Evolutionary conservation across 2,888 invertebrate genomes (phyloP).

Genomic region (Phaedon cochleariae): DNA sequence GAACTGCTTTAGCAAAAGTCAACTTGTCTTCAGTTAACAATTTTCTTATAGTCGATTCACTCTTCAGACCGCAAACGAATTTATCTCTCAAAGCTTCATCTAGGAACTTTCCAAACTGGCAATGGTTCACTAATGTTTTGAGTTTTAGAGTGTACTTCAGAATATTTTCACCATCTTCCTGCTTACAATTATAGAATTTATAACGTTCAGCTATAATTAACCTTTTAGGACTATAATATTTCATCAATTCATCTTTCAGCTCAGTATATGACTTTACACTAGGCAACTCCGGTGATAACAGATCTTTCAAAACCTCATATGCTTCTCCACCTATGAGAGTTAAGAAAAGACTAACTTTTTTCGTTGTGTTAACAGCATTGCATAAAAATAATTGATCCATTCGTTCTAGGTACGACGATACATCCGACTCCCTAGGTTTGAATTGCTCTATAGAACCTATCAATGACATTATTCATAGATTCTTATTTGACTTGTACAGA

Average conservation of each 20-base stretch:
- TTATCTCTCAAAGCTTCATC: slow-evolving; percentile 35
- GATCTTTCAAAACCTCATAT: slow-evolving; percentile 14
- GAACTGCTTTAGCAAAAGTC: slow-evolving; percentile 13
- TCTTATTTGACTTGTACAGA: not conserved
- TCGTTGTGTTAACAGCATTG: too few species aligned
- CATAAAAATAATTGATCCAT: slow-evolving; percentile 39
- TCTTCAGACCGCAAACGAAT: slow-evolving; percentile 41
- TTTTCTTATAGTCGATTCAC: slow-evolving; percentile 35
- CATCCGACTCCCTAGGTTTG: slow-evolving; percentile 25
- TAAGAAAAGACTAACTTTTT: not conserved
- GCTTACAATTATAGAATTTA: slow-evolving; percentile 3
- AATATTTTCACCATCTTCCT: slow-evolving; percentile 2
- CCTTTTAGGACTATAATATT: slow-evolving; percentile 8
- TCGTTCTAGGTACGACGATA: slow-evolving; percentile 37
- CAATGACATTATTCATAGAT: not conserved
- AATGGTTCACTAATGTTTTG: not conserved
- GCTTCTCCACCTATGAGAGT: slow-evolving; percentile 8
- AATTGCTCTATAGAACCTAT: slow-evolving; percentile 36
- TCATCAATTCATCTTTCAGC: not conserved
- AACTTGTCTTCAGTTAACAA: slow-evolving; percentile 33
- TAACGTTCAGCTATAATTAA: not conserved
- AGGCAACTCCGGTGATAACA: slow-evolving; percentile 14
- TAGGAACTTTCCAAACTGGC: slow-evolving; percentile 32
- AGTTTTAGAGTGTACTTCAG: not conserved
- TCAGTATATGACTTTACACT: slow-evolving; percentile 9